phyloP scores from a whole-genome alignment of 2,113 vertebrate species.

The Leucopsar rothschildi region DNA sequence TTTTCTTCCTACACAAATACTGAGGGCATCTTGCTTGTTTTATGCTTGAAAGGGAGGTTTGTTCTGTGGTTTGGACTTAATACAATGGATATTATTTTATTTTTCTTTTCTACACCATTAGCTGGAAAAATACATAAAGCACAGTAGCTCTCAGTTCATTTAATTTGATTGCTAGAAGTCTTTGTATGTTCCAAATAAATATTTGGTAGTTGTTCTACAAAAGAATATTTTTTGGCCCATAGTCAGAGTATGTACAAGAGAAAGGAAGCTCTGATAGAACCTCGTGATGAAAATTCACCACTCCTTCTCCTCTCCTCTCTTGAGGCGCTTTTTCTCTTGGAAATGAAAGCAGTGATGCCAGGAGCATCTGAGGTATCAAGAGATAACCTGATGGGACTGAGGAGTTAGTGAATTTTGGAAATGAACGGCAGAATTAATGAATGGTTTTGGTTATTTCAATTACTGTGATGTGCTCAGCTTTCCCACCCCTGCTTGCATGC shows the following conservation, averaged over 20 bases:
- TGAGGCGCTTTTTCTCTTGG: background rate
- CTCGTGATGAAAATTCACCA: background rate
- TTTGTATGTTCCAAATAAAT: slow-evolving; percentile 54
- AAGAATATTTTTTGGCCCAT: slow-evolving; percentile 1
- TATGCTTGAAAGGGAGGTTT: slow-evolving; percentile 57
- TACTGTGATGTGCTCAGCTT: background rate
- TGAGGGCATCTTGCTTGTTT: slow-evolving; percentile 60
- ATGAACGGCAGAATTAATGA: background rate
- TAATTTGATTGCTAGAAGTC: slow-evolving; percentile 44
- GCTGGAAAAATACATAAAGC: slow-evolving; percentile 24
- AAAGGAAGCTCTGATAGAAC: background rate
- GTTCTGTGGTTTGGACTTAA: slow-evolving; percentile 61
- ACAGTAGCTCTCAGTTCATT: slow-evolving; percentile 46
- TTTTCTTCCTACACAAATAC: slow-evolving; percentile 37
- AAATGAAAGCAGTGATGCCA: background rate
- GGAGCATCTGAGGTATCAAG: background rate
- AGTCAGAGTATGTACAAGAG: background rate
- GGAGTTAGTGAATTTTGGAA: background rate
- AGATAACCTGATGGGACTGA: background rate
- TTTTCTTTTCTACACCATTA: slow-evolving; percentile 18
- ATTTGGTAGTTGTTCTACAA: slow-evolving; percentile 23
- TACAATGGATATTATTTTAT: slow-evolving; percentile 60
- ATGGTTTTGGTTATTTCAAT: background rate
- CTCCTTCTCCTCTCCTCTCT: background rate
- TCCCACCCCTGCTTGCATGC: background rate